Conservation (phyloP, 2,797 vertebrate genomes). For the Pantherophis vulpinus region DNA sequence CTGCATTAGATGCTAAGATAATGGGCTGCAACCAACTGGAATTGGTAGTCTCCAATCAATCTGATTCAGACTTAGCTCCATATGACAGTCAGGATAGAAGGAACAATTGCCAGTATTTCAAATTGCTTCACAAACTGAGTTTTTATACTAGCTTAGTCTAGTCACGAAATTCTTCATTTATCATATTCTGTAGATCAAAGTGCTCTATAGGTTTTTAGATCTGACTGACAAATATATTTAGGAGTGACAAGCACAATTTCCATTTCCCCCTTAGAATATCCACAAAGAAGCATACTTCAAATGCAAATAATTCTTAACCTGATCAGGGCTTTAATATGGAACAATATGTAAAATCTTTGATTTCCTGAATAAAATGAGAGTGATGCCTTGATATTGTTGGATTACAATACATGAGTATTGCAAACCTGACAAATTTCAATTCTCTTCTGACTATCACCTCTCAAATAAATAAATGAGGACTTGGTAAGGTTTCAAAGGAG, state of each 20-base stretch:
- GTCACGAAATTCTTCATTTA: not conserved
- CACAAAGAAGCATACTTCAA: not conserved
- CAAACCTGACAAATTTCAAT: not conserved
- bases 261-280: not conserved
- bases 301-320: not conserved
- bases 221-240: not conserved
- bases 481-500: not conserved
- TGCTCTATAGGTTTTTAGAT: not conserved
- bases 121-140: not conserved
- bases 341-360: not conserved
- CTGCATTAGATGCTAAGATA: not conserved
- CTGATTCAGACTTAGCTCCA: not conserved
- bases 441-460: not conserved
- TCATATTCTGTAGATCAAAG: not conserved
- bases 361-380: not conserved
- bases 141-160: not conserved
- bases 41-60: not conserved
- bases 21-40: not conserved
- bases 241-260: not conserved
- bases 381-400: not conserved
- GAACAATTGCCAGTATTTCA: not conserved
- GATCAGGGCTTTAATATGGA: not conserved
- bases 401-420: not conserved
- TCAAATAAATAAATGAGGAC: not conserved
- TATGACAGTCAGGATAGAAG: not conserved